A percentile compares a stretch with the other conserved stretches of the same genome.
Conservation (phyloP, 2,888 invertebrate species). For the Mimachlamys varia region DNA sequence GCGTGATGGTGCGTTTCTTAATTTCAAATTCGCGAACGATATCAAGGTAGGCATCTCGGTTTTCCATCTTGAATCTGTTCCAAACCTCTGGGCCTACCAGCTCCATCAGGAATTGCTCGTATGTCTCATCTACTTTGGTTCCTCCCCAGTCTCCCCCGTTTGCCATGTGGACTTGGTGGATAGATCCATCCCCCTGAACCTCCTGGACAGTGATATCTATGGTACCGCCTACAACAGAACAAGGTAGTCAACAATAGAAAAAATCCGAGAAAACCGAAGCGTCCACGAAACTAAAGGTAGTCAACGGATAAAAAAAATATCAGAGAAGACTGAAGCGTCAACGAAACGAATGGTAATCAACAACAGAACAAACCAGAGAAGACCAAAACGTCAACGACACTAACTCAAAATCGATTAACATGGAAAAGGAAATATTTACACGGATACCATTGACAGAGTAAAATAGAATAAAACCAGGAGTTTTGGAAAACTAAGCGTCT, state of each 20-base stretch:
- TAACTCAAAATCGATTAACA: too few species aligned
- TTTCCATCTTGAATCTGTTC: conserved; percentile 45
- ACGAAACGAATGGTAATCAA: too few species aligned
- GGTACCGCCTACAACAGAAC: conserved; percentile 43
- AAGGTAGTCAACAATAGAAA: background rate
- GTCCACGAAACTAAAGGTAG: too few species aligned
- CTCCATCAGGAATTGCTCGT: conserved; percentile 39
- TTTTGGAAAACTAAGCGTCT: too few species aligned
- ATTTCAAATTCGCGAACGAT: conserved; percentile 56
- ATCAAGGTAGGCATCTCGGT: conserved; percentile 51
- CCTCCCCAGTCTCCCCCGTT: conserved; percentile 50
- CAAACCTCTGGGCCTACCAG: conserved; percentile 37
- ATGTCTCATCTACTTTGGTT: conserved; percentile 44
- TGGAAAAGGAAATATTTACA: too few species aligned
- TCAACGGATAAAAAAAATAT: too few species aligned
- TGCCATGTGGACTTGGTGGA: conserved; percentile 45
- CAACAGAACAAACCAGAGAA: too few species aligned
- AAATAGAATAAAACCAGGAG: too few species aligned
- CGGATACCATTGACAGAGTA: too few species aligned
- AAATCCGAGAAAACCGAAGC: too few species aligned
- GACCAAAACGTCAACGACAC: too few species aligned
- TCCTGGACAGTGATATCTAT: conserved; percentile 49
- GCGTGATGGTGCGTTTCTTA: conserved; percentile 52
- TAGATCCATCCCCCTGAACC: conserved; percentile 37
- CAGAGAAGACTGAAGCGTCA: too few species aligned